Conservation (phyloP, 2,888 invertebrate genomes). For the Pristionchus fissidentatus region DNA sequence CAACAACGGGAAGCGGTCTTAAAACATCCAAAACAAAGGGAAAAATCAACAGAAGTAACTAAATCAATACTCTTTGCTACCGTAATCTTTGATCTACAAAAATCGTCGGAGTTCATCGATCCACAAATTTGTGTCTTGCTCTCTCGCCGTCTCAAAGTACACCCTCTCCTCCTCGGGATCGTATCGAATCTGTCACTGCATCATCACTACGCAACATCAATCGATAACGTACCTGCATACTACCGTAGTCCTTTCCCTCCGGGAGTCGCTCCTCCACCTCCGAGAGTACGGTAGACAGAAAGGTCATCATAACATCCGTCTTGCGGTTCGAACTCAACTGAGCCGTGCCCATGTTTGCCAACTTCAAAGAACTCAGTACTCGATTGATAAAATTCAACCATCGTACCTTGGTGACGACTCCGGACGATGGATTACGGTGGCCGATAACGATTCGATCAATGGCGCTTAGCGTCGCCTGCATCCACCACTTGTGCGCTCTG, state of each 20-base stretch:
- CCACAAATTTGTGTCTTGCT: not conserved
- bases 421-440: slow-evolving; percentile 82
- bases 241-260: not conserved
- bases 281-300: not conserved
- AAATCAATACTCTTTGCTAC: not conserved
- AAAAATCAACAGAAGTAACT: not conserved
- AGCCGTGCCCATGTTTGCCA: slow-evolving; percentile 6
- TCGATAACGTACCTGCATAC: not conserved
- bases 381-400: not conserved
- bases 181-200: not conserved
- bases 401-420: slow-evolving; percentile 79
- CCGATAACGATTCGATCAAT: slow-evolving; percentile 83
- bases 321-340: slow-evolving; percentile 24
- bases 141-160: not conserved
- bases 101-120: not conserved
- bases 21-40: not conserved
- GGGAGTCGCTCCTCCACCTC: not conserved
- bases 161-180: not conserved
- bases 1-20: not conserved
- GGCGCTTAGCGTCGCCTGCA: slow-evolving; percentile 84
- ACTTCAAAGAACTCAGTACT: not conserved
- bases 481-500: slow-evolving; percentile 83
- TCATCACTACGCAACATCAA: not conserved
- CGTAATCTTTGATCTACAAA: not conserved
- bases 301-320: not conserved